phyloP scores from a whole-genome alignment of 1,140 invertebrate genomes.

The Ganaspis sp. region DNA sequence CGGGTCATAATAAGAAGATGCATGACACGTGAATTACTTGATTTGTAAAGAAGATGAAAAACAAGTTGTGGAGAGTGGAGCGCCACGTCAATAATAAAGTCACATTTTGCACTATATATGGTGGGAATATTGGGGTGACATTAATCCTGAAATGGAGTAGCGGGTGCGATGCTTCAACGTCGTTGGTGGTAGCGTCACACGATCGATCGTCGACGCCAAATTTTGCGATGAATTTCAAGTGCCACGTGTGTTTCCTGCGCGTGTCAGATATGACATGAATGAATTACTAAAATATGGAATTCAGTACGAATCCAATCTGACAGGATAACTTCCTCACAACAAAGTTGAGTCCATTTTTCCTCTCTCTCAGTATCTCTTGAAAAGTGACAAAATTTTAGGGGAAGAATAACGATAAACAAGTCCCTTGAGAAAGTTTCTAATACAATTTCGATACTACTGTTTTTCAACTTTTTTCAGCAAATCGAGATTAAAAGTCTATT shows the following conservation, averaged over 20 bases:
- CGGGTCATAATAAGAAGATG: not conserved
- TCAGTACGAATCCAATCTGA: not conserved
- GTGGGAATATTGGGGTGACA: not conserved
- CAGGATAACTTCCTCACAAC: not conserved
- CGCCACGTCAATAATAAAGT: conserved; percentile 18
- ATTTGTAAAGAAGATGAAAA: not conserved
- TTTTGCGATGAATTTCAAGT: conserved; percentile 29
- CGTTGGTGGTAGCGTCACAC: not conserved
- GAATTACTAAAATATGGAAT: conserved; percentile 12
- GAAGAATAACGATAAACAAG: not conserved
- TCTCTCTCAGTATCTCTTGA: not conserved
- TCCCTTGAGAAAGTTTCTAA: too few species aligned
- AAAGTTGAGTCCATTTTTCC: not conserved
- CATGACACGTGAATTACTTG: not conserved
- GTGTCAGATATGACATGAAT: not conserved
- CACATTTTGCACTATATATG: conserved; percentile 7
- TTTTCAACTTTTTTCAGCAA: too few species aligned
- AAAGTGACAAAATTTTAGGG: not conserved
- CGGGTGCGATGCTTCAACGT: not conserved
- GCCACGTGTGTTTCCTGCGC: not conserved
- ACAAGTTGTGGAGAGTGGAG: not conserved
- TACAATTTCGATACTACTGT: too few species aligned
- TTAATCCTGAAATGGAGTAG: conserved; percentile 6
- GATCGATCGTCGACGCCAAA: conserved; percentile 8
- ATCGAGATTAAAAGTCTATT: too few species aligned